Evolutionary conservation across 1,140 invertebrate genomes (phyloP), one percentile per base, ranked within the genome.

Genomic region (Spodoptera litura): DNA sequence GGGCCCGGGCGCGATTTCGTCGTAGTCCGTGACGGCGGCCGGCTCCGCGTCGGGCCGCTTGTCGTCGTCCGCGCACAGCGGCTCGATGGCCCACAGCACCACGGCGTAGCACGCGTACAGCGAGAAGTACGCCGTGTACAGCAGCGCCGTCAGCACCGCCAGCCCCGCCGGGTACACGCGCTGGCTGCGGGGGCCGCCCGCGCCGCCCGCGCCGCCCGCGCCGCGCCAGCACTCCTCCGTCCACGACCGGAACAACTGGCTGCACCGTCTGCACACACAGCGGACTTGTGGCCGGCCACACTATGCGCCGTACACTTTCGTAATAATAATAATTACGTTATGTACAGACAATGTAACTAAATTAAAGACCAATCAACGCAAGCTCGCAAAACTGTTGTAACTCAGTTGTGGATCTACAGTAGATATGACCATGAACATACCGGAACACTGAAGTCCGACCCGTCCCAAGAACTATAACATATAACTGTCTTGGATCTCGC

Each of bases 61-160:
- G 12, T 85, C 83, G 5, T 52, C n/a, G 0, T 88, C 87, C 5
- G 61, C 58, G 72, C 82, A 78, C 3, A 90, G 84, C 15, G 91
- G 89, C 73, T 89, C 89, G 1, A 91, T 74, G 55, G 89, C 80
- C 91, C 91, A 93, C 75, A 89, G 70, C 5, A 86, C 79, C 2
- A 84, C 59, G 4, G 85, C 79, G 83, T 89, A 78, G 11, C 81
- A 10, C 10, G 71, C 79, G 77, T 81, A 85, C 51, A 89, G 68
- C 2, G 56, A 71, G 59, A 80, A 78, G 87, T 91, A 89, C n/a
- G 85, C 15, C 0, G 78, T 31, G 87, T 92, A 91, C 68, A 89
- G 72, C 13, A 83, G 8, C 0, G 66, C 88, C 12, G 91, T 88
- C 0, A 79, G 25, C 2, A 15, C 13, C 8, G 83, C 89, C 58